Percentiles rank a stretch among this genome's conserved stretches.
These are phyloP conservation scores for Vanacampus margaritifer DNA, from an alignment of 2,113 vertebrate genomes.

Conservation along the genomic window DNA sequence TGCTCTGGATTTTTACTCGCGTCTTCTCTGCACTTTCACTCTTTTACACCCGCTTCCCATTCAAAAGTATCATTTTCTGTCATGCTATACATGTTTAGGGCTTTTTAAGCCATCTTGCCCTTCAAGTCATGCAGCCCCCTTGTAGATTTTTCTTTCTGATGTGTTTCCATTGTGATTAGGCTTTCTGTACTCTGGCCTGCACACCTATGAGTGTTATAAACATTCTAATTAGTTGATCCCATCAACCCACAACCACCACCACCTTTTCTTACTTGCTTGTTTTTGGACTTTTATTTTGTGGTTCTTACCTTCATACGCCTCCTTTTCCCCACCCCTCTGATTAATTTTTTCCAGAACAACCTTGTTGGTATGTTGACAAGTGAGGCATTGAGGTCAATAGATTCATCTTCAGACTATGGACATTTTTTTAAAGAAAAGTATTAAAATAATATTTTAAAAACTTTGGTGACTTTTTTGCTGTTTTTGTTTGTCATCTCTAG, in stretches of 20 bases:
- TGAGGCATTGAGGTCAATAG: conserved; percentile 65
- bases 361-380: conserved; percentile 61
- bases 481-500: neutral
- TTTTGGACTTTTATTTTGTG: conserved; percentile 36
- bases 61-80: neutral
- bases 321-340: conserved; percentile 1
- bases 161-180: conserved; percentile 18
- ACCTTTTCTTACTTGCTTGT: conserved; percentile 43
- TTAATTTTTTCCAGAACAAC: conserved; percentile 54
- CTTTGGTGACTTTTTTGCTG: neutral
- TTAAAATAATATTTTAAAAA: conserved; percentile 67
- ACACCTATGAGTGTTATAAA: conserved; percentile 47
- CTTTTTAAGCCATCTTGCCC: conserved; percentile 12
- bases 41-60: neutral
- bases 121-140: conserved; percentile 22
- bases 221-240: conserved; percentile 18
- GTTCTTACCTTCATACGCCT: conserved; percentile 12
- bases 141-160: conserved; percentile 22
- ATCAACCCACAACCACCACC: neutral
- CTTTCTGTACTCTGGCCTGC: conserved; percentile 25
- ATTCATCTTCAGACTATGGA: conserved; percentile 66
- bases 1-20: conserved; percentile 5
- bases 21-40: neutral
- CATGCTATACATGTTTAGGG: conserved; percentile 27
- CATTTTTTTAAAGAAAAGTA: conserved; percentile 69